A percentile compares a stretch with the other conserved stretches of the same genome.
Conservation (phyloP, 2,113 vertebrate species). For the Elgaria multicarinata region DNA sequence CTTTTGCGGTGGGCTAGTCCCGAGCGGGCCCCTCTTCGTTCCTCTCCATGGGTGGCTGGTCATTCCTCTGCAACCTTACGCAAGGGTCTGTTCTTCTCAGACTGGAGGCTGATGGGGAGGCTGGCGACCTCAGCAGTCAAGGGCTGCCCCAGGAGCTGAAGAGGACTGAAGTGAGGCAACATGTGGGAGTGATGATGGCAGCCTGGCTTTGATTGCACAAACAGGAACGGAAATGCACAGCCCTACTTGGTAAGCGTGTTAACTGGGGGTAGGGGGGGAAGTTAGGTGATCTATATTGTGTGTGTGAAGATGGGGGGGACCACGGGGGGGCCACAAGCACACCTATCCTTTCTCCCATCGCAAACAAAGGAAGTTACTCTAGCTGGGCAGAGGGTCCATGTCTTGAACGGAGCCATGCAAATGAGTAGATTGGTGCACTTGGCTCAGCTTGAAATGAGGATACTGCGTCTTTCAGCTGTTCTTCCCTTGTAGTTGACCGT, state of each 20-base stretch:
- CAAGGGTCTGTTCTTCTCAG: neutral
- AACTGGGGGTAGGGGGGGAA: neutral
- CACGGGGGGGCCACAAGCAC: neutral
- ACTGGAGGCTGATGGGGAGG: neutral
- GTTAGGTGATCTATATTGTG: neutral
- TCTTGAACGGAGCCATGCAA: neutral
- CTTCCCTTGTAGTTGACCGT: slow-evolving; percentile 60
- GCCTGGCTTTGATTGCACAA: neutral
- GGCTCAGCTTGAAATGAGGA: slow-evolving; percentile 34
- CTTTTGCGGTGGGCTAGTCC: too few species aligned
- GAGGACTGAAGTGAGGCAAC: neutral
- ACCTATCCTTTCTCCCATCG: neutral
- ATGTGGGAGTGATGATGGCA: neutral
- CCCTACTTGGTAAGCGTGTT: neutral
- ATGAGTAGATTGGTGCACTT: too few species aligned
- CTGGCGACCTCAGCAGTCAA: too few species aligned
- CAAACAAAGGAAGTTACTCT: neutral
- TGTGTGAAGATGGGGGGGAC: neutral
- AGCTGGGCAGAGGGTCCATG: too few species aligned
- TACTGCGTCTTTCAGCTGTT: slow-evolving; percentile 67
- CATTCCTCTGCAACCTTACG: neutral
- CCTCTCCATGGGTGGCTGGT: neutral
- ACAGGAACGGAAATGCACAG: neutral
- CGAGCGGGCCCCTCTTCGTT: too few species aligned
- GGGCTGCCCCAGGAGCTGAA: neutral